phyloP scores from a whole-genome alignment of 2,113 vertebrate species.

The Corythornis madagascariensis region DNA sequence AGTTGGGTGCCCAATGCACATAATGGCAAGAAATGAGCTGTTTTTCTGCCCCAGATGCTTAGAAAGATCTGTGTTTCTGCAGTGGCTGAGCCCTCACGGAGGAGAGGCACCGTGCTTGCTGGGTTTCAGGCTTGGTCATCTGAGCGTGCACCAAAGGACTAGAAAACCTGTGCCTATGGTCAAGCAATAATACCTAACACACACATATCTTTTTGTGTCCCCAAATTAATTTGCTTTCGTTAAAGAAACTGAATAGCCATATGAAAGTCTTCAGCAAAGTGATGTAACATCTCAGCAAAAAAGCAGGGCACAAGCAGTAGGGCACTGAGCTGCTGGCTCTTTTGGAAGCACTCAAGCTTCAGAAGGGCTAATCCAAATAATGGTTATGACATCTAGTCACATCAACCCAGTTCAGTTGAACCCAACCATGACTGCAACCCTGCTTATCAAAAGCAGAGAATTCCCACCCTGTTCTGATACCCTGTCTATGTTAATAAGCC shows the following conservation, averaged over 20 bases:
- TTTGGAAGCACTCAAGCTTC: accelerated
- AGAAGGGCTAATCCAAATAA: not conserved
- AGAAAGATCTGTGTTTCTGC: not conserved
- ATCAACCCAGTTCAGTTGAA: too few species aligned
- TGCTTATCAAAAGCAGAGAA: not conserved
- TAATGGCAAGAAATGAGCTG: not conserved
- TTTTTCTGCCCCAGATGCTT: not conserved
- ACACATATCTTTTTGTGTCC: not conserved
- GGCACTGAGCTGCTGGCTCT: not conserved
- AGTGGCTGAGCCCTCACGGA: not conserved
- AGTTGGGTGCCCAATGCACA: accelerated
- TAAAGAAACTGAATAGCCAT: not conserved
- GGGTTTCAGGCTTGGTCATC: too few species aligned
- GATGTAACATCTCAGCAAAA: not conserved
- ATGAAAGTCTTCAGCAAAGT: not conserved
- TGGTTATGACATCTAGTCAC: not conserved
- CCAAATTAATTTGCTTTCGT: accelerated
- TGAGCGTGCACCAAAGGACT: accelerated
- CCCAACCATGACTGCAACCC: not conserved
- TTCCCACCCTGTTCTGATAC: not conserved
- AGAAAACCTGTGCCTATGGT: not conserved
- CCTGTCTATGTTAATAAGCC: accelerated
- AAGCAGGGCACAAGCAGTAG: not conserved
- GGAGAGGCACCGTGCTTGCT: accelerated
- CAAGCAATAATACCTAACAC: too few species aligned